These are phyloP conservation scores for Apogon talboti DNA, from an alignment of 2,797 vertebrate genomes.

Conservation along the genomic window DNA sequence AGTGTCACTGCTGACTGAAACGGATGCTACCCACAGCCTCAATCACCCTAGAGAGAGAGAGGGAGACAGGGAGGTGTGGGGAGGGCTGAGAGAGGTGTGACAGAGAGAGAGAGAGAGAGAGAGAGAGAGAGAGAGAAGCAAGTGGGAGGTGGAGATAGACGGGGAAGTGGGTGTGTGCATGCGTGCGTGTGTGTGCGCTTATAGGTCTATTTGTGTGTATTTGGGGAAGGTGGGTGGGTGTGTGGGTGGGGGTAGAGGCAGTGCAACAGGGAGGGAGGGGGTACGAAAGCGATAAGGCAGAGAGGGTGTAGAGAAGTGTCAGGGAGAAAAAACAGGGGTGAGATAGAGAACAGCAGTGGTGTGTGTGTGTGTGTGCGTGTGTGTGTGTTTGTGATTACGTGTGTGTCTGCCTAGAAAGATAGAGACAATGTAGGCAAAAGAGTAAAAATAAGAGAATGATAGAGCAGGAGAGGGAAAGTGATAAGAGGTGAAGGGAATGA, in stretches of 20 bases:
- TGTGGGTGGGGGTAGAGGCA: slow-evolving; percentile 10
- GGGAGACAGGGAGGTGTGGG: slow-evolving; percentile 2
- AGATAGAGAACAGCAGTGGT: slow-evolving; percentile 44
- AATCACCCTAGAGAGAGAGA: slow-evolving; percentile 52
- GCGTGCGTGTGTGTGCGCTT: not conserved
- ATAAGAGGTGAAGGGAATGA: slow-evolving; percentile 48
- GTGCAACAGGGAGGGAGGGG: slow-evolving; percentile 56
- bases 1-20: slow-evolving; percentile 84
- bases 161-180: slow-evolving; percentile 1
- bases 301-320: slow-evolving; percentile 69
- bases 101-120: slow-evolving; percentile 24
- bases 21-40: slow-evolving; percentile 76
- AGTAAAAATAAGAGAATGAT: slow-evolving; percentile 38
- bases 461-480: slow-evolving; percentile 19
- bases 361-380: slow-evolving; percentile 20
- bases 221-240: not conserved
- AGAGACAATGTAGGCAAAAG: slow-evolving; percentile 25
- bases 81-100: slow-evolving; percentile 25
- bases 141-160: slow-evolving; percentile 45
- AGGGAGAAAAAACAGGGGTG: slow-evolving; percentile 69
- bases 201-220: not conserved
- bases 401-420: slow-evolving; percentile 14
- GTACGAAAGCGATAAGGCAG: slow-evolving; percentile 62
- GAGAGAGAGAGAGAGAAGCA: slow-evolving; percentile 9
- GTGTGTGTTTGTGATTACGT: slow-evolving; percentile 17